Evolutionary conservation across 2,113 vertebrate genomes (phyloP).

Genomic region (Myodes glareolus): DNA sequence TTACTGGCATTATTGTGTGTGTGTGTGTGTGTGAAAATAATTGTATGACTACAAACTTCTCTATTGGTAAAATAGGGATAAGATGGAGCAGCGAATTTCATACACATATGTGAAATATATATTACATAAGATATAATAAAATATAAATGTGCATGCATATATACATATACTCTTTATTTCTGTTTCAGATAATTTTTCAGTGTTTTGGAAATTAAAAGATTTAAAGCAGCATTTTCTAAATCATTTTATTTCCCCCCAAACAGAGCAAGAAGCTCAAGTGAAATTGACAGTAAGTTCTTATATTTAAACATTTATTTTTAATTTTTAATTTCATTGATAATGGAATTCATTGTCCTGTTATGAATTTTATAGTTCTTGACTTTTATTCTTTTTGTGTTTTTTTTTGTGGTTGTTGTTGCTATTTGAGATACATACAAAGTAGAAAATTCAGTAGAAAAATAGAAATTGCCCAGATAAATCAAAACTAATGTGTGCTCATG

Average conservation of each 20-base stretch:
- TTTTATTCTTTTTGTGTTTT: conserved; percentile 13
- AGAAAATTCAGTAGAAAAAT: conserved; percentile 25
- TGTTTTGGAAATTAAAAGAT: conserved; percentile 45
- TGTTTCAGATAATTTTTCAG: not conserved
- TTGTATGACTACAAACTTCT: not conserved
- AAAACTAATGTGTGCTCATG: not conserved
- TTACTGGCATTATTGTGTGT: not conserved
- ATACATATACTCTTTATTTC: not conserved
- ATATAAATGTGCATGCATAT: not conserved
- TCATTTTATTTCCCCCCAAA: conserved; percentile 77
- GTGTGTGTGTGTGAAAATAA: conserved; percentile 53
- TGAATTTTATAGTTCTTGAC: not conserved
- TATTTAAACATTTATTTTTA: conserved; percentile 53
- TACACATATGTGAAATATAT: not conserved
- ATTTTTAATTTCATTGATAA: not conserved
- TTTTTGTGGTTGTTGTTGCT: not conserved
- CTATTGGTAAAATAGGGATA: not conserved
- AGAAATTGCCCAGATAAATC: not conserved
- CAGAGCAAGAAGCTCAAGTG: conserved; percentile 84
- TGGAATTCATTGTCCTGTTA: not conserved
- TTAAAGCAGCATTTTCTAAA: conserved; percentile 67
- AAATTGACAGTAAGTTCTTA: conserved; percentile 85
- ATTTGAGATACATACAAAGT: not conserved
- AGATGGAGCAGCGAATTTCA: not conserved
- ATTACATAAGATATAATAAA: not conserved